phyloP scores from a whole-genome alignment of 2,797 vertebrate species.

The Heterohyrax brucei region DNA sequence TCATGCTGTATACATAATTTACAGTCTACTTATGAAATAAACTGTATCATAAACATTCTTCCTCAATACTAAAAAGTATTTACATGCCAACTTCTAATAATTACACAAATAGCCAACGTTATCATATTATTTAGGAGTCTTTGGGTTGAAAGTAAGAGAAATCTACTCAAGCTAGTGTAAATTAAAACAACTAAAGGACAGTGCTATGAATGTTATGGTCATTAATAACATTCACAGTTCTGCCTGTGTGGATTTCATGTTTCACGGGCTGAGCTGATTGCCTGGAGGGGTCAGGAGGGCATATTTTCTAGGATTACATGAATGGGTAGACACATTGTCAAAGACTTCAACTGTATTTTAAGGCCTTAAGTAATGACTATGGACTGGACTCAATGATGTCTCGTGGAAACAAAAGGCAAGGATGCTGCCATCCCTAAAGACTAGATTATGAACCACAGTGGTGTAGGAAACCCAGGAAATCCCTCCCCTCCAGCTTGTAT shows the following conservation, averaged over 20 bases:
- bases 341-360: conserved; percentile 64
- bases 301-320: conserved; percentile 69
- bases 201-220: conserved; percentile 64
- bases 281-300: conserved; percentile 76
- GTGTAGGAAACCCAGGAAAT: not conserved
- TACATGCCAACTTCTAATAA: conserved; percentile 57
- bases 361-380: conserved; percentile 72
- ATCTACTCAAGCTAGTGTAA: conserved; percentile 40
- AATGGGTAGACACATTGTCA: conserved; percentile 59
- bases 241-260: conserved; percentile 75
- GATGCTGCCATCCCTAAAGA: not conserved
- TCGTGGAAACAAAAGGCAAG: conserved; percentile 45
- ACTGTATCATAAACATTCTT: conserved; percentile 37
- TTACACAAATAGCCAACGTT: not conserved
- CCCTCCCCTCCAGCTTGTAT: fast-evolving
- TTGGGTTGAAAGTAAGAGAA: conserved; percentile 51
- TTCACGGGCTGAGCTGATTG: conserved; percentile 73
- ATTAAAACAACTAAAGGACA: not conserved
- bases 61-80: conserved; percentile 47
- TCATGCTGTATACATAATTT: conserved; percentile 32
- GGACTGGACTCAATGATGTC: conserved; percentile 6
- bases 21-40: conserved; percentile 5
- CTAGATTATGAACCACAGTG: not conserved
- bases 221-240: conserved; percentile 71
- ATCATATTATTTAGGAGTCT: not conserved